phyloP scores from a whole-genome alignment of 2,888 invertebrate genomes.

The Marronus borbonicus region DNA sequence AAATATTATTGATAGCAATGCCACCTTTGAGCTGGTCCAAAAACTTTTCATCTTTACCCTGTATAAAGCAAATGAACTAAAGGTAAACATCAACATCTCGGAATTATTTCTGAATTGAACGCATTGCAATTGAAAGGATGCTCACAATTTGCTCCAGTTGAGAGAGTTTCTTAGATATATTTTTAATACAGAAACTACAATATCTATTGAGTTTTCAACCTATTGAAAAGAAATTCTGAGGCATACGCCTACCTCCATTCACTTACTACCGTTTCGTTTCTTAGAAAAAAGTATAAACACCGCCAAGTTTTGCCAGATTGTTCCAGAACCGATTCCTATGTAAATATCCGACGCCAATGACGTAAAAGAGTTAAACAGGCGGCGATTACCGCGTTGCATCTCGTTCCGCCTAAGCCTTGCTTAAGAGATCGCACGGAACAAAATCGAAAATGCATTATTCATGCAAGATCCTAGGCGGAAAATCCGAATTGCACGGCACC shows the following conservation, averaged over 20 bases:
- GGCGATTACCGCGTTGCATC: conserved; percentile 21
- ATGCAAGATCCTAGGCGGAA: conserved; percentile 14
- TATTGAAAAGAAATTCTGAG: background rate
- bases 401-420: conserved; percentile 9
- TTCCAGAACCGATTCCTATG: background rate
- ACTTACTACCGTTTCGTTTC: background rate
- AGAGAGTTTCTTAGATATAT: too few species aligned
- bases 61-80: too few species aligned
- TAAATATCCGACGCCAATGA: background rate
- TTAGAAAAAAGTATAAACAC: background rate
- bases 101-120: too few species aligned
- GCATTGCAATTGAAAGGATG: too few species aligned
- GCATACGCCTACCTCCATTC: background rate
- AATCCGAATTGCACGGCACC: conserved; percentile 16
- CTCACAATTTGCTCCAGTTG: too few species aligned
- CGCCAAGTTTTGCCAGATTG: background rate
- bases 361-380: conserved; percentile 5
- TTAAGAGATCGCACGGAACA: conserved; percentile 8
- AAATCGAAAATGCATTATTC: conserved; percentile 31
- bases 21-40: too few species aligned
- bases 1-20: too few species aligned
- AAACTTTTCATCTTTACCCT: too few species aligned
- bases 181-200: too few species aligned
- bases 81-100: too few species aligned
- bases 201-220: background rate